Percentiles rank a stretch among this genome's conserved stretches.
Conservation (phyloP, 2,888 invertebrate species). For the Dryobotodes eremita region DNA sequence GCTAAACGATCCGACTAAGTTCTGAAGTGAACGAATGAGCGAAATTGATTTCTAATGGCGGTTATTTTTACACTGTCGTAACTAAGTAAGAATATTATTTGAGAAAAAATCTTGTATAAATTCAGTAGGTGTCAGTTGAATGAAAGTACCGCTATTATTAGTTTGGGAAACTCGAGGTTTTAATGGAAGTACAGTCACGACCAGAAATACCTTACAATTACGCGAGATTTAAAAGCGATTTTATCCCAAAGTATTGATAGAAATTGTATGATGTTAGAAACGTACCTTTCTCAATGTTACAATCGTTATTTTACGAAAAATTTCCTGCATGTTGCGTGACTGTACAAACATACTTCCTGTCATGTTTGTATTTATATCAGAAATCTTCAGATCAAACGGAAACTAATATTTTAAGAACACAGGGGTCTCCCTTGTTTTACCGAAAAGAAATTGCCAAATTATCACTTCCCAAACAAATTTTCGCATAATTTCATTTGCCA, state of each 20-base stretch:
- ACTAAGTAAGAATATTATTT: background rate
- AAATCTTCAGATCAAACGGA: background rate
- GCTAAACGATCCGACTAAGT: slow-evolving; percentile 30
- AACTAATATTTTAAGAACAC: slow-evolving; percentile 35
- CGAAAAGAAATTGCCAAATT: too few relatives aligned
- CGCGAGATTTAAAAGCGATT: too few relatives aligned
- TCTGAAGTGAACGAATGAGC: slow-evolving; percentile 40
- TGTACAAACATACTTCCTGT: background rate
- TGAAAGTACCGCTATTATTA: background rate
- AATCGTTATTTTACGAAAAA: background rate
- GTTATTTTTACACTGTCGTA: slow-evolving; percentile 12
- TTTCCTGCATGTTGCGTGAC: background rate
- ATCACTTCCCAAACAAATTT: too few relatives aligned
- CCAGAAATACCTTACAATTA: too few relatives aligned
- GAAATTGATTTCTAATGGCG: slow-evolving; percentile 47
- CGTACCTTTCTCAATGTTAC: background rate
- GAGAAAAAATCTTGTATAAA: background rate
- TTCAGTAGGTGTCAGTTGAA: background rate
- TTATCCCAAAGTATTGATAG: too few relatives aligned
- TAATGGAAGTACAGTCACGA: too few relatives aligned
- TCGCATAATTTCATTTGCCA: too few relatives aligned
- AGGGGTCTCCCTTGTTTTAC: too few relatives aligned
- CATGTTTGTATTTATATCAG: background rate
- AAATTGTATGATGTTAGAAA: too few relatives aligned
- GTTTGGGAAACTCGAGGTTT: background rate